Evolutionary conservation across 2,113 vertebrate species (phyloP).

Genomic region (Plestiodon gilberti): DNA sequence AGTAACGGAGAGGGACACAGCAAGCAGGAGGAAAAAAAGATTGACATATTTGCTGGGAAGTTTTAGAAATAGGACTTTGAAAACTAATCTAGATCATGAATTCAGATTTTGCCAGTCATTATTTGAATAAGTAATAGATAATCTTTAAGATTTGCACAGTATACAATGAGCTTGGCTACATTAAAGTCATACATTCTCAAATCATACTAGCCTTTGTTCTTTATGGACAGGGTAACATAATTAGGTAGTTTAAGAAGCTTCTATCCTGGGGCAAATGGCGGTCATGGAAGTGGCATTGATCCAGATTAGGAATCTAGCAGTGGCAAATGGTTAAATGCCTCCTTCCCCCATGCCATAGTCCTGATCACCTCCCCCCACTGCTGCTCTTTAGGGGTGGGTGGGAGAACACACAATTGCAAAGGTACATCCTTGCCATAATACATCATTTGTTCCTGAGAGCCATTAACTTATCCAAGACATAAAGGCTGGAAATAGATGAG

Average conservation of each 20-base stretch:
- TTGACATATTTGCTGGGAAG: background rate
- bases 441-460: too few relatives aligned
- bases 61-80: background rate
- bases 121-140: background rate
- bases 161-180: constrained; percentile 2
- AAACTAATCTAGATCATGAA: background rate
- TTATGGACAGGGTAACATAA: background rate
- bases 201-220: background rate
- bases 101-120: background rate
- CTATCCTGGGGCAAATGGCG: too few relatives aligned
- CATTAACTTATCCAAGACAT: too few relatives aligned
- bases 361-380: too few relatives aligned
- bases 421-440: too few relatives aligned
- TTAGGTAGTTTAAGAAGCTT: background rate
- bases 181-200: background rate
- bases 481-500: too few relatives aligned
- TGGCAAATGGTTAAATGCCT: too few relatives aligned
- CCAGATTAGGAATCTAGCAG: too few relatives aligned
- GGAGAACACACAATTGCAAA: too few relatives aligned
- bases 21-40: background rate
- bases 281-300: too few relatives aligned
- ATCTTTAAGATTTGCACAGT: background rate
- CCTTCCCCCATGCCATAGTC: too few relatives aligned
- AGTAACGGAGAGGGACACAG: background rate
- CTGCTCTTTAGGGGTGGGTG: too few relatives aligned